phyloP scores from a whole-genome alignment of 2,113 vertebrate species.

The Mirounga angustirostris region DNA sequence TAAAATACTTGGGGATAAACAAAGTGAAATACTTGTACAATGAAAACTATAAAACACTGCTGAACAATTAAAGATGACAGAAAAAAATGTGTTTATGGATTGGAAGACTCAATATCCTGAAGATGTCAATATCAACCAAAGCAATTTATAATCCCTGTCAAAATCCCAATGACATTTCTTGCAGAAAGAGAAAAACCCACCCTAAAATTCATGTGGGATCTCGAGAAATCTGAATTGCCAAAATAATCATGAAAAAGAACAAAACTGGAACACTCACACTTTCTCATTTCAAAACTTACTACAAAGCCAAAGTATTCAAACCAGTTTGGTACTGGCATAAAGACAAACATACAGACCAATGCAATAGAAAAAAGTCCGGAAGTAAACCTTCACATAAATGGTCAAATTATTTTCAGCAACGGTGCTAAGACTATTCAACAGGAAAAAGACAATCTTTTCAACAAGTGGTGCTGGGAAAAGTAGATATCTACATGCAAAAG shows the following conservation, averaged over 20 bases:
- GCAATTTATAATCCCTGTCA: neutral
- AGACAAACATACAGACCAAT: neutral
- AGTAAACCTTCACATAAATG: neutral
- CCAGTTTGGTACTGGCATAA: neutral
- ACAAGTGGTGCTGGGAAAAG: neutral
- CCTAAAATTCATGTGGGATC: neutral
- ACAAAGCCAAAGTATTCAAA: neutral
- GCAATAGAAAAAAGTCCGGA: neutral
- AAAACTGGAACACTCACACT: neutral
- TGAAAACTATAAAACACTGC: neutral
- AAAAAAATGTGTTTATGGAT: neutral
- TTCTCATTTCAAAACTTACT: neutral
- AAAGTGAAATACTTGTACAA: neutral
- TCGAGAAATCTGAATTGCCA: neutral
- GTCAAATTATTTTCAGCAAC: neutral
- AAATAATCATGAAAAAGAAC: neutral
- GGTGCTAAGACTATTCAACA: neutral
- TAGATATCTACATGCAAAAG: neutral
- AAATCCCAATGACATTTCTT: constrained; percentile 14
- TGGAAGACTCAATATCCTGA: neutral
- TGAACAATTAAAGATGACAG: neutral
- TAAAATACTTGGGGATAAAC: neutral
- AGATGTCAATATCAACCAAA: neutral
- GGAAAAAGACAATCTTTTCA: neutral
- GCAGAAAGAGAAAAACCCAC: neutral